phyloP scores from a whole-genome alignment of 2,888 invertebrate genomes.

The Agapostemon virescens region DNA sequence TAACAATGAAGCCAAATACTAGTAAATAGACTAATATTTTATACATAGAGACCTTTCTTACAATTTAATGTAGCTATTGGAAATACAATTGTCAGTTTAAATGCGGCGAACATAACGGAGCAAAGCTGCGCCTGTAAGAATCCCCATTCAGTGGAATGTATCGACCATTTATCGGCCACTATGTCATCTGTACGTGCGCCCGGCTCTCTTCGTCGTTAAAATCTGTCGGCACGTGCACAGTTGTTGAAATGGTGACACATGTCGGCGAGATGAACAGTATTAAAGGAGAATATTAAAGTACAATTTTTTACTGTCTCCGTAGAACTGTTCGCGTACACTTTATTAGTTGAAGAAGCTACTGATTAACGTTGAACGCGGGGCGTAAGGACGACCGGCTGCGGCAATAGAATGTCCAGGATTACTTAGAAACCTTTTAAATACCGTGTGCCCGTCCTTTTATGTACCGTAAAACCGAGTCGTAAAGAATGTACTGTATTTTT shows the following conservation, averaged over 20 bases:
- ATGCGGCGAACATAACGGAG: neutral
- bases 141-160: neutral
- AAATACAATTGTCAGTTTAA: too few species aligned
- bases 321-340: neutral
- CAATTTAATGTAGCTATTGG: too few species aligned
- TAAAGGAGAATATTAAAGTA: neutral
- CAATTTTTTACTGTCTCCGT: neutral
- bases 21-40: too few species aligned
- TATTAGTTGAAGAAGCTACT: constrained; percentile 36
- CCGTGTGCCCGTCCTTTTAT: constrained; percentile 35
- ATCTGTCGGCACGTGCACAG: neutral
- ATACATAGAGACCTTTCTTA: too few species aligned
- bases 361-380: constrained; percentile 30
- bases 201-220: neutral
- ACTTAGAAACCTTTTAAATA: constrained; percentile 48
- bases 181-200: neutral
- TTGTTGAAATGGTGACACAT: neutral
- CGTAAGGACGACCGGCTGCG: neutral
- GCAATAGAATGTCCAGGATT: constrained; percentile 37
- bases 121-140: neutral
- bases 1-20: too few species aligned
- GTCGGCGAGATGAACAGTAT: neutral
- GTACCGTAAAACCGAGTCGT: constrained; percentile 51
- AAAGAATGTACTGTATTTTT: constrained; percentile 52
- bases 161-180: neutral